A percentile compares a stretch with the other conserved stretches of the same genome.
Conservation (phyloP, 2,113 vertebrate genomes). For the Cairina moschata region DNA sequence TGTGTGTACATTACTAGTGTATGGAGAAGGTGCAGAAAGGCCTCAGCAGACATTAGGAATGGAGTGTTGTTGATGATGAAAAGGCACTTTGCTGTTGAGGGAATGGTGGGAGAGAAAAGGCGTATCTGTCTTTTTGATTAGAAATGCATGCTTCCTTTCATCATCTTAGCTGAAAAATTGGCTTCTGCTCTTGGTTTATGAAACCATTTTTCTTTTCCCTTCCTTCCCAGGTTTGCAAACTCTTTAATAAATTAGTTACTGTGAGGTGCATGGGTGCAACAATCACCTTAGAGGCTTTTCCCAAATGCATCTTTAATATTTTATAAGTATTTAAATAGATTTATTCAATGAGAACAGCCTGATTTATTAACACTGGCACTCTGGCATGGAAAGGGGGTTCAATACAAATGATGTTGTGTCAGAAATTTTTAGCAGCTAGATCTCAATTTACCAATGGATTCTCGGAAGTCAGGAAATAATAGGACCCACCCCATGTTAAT, state of each 20-base stretch:
- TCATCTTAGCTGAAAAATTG: constrained; percentile 85
- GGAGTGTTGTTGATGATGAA: constrained; percentile 86
- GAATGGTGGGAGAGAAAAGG: constrained; percentile 81
- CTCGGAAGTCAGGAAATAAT: constrained; percentile 65
- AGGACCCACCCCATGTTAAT: constrained; percentile 46
- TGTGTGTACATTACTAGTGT: constrained; percentile 80
- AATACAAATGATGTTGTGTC: constrained; percentile 76
- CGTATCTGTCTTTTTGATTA: constrained; percentile 88
- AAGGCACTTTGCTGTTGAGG: constrained; percentile 84
- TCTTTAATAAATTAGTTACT: constrained; percentile 87
- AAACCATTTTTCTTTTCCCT: constrained; percentile 85
- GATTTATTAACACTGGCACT: constrained; percentile 80
- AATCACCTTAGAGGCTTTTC: constrained; percentile 85
- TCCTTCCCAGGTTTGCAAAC: constrained; percentile 86
- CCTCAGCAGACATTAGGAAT: constrained; percentile 82
- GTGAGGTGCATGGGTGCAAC: constrained; percentile 83
- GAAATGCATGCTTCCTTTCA: constrained; percentile 88
- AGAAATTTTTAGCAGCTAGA: constrained; percentile 72
- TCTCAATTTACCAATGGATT: constrained; percentile 70
- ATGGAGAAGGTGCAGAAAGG: constrained; percentile 82
- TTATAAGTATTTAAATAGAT: constrained; percentile 89
- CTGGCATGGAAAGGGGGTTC: constrained; percentile 69
- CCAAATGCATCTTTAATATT: constrained; percentile 86
- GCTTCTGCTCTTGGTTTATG: constrained; percentile 85
- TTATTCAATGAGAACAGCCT: constrained; percentile 81